A percentile compares a stretch with the other conserved stretches of the same genome.
Conservation (phyloP, 2,113 vertebrate species). For the Hippocampus abdominalis region DNA sequence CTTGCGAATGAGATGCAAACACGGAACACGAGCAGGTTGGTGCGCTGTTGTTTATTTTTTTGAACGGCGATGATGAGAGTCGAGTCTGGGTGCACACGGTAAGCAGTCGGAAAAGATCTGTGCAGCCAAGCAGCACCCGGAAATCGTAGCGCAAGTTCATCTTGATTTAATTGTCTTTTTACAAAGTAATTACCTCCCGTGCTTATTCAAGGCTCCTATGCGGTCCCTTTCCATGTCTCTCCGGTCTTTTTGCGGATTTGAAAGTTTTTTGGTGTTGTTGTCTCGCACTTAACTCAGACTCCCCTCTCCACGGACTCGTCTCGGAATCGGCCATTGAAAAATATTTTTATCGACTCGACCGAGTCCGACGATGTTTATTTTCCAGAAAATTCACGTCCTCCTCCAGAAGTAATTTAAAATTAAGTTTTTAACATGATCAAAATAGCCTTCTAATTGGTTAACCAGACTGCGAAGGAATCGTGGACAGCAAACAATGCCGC, state of each 20-base stretch:
- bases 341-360: no score
- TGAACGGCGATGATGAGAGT: not conserved
- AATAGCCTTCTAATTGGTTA: no score
- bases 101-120: conserved; percentile 2
- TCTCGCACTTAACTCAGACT: no score
- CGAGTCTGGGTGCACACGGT: not conserved
- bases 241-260: not conserved
- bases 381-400: no score
- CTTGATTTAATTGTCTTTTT: conserved; percentile 1
- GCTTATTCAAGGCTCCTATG: not conserved
- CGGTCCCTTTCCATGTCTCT: not conserved
- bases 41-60: conserved; percentile 17
- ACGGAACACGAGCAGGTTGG: conserved; percentile 17
- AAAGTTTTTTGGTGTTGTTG: no score
- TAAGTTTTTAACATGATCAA: no score
- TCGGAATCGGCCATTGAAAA: no score
- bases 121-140: not conserved
- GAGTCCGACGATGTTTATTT: no score
- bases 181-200: not conserved
- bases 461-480: no score
- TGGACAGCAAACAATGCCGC: no score
- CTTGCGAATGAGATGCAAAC: conserved; percentile 28
- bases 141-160: conserved; percentile 8
- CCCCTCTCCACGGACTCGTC: no score
- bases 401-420: no score